Percentiles rank a stretch among this genome's conserved stretches.
Evolutionary conservation across 2,113 vertebrate species (phyloP).

Genomic region (Scatophagus argus): DNA sequence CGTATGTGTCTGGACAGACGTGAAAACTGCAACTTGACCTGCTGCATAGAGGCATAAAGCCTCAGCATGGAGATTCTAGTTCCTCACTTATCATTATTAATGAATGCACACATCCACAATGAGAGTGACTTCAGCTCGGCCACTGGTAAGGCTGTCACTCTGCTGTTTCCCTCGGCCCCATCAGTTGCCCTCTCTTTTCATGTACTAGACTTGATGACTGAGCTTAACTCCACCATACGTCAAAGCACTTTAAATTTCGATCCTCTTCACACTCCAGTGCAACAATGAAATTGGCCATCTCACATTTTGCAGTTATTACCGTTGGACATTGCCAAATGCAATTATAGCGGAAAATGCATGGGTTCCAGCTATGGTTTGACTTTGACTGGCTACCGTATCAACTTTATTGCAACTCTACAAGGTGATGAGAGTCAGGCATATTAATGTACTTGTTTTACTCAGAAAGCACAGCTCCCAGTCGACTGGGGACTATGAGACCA

Average conservation of each 20-base stretch:
- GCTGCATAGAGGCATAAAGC: no score
- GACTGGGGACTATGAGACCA: background rate
- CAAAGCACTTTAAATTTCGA: slow-evolving; percentile 63
- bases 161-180: slow-evolving; percentile 10
- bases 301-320: slow-evolving; percentile 62
- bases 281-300: slow-evolving; percentile 67
- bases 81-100: slow-evolving; percentile 24
- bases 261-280: slow-evolving; percentile 72
- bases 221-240: slow-evolving; percentile 52
- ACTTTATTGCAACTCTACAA: slow-evolving; percentile 54
- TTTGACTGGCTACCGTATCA: slow-evolving; percentile 41
- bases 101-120: slow-evolving; percentile 21
- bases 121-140: slow-evolving; percentile 24
- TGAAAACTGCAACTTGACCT: no score
- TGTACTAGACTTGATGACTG: slow-evolving; percentile 58
- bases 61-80: no score
- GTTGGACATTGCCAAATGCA: slow-evolving; percentile 72
- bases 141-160: slow-evolving; percentile 34
- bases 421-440: slow-evolving; percentile 46
- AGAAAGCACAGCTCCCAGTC: slow-evolving; percentile 1
- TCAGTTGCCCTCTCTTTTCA: slow-evolving; percentile 26
- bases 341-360: slow-evolving; percentile 64
- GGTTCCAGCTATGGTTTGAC: slow-evolving; percentile 44
- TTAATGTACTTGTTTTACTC: slow-evolving; percentile 22
- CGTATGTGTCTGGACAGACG: no score